Evolutionary conservation across 2,888 invertebrate genomes (phyloP).

Genomic region (Lottia gigantea): DNA sequence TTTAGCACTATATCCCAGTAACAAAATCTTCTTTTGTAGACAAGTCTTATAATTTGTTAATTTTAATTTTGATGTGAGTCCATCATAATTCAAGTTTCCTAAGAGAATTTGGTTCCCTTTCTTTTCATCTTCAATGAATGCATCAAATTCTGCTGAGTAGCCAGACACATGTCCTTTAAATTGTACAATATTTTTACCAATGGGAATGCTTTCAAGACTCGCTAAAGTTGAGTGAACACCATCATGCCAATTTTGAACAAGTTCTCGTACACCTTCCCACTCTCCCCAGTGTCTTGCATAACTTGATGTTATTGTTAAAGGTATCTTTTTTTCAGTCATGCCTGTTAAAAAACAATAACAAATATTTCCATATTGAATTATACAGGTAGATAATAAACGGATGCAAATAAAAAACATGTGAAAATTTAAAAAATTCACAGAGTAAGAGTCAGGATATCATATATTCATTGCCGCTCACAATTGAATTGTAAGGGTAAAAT

Average conservation of each 20-base stretch:
- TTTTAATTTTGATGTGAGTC: conserved; percentile 9
- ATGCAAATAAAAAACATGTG: too few species aligned
- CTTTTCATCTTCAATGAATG: conserved; percentile 12
- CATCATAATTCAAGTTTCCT: conserved; percentile 19
- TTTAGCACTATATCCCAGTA: conserved; percentile 33
- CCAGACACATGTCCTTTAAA: conserved; percentile 3
- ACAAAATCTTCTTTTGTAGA: conserved; percentile 27
- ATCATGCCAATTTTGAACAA: conserved; percentile 35
- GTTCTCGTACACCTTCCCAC: conserved; percentile 33
- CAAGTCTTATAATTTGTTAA: conserved; percentile 26
- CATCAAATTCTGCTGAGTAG: conserved; percentile 9
- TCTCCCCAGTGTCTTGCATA: conserved; percentile 29
- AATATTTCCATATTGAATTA: too few species aligned
- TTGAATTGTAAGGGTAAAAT: too few species aligned
- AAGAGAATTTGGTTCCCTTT: conserved; percentile 7
- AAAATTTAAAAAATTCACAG: too few species aligned
- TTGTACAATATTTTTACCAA: conserved; percentile 11
- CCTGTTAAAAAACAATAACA: neutral
- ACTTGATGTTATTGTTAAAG: conserved; percentile 25
- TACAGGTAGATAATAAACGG: too few species aligned
- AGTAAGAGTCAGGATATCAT: too few species aligned
- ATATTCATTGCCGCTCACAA: too few species aligned
- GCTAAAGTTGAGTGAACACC: conserved; percentile 23
- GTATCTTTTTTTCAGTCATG: conserved; percentile 19
- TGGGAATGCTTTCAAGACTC: conserved; percentile 9